Percentiles rank a stretch among this genome's conserved stretches.
phyloP scores from a whole-genome alignment of 2,888 invertebrate species.

The Lymantria dispar region DNA sequence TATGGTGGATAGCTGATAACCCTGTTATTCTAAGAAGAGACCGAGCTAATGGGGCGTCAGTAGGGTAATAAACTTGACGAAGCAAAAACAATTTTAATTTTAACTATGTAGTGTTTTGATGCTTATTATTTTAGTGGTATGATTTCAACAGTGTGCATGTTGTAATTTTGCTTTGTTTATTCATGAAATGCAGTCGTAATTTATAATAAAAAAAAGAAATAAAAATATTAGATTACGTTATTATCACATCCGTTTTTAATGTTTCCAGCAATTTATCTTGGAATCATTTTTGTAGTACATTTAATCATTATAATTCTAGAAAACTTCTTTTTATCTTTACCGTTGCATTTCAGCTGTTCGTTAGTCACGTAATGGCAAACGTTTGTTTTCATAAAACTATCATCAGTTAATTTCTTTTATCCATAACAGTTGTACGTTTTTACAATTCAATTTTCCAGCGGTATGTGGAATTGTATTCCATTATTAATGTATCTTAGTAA shows the following conservation, averaged over 20 bases:
- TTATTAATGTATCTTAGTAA: background rate
- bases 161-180: no score
- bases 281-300: background rate
- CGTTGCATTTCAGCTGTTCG: background rate
- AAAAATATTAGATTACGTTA: no score
- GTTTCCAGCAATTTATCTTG: background rate
- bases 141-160: no score
- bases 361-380: background rate
- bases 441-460: background rate
- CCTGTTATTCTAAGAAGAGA: no score
- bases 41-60: no score
- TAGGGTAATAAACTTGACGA: no score
- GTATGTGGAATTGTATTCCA: background rate
- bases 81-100: no score
- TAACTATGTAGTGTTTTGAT: no score
- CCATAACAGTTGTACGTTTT: background rate
- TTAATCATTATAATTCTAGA: background rate
- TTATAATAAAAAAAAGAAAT: no score
- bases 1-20: no score
- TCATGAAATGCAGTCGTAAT: no score
- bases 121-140: no score
- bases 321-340: background rate
- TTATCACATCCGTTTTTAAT: background rate
- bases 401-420: background rate
- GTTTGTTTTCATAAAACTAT: background rate